Conservation (phyloP, 1,140 invertebrate genomes). For the Camponotus floridanus region DNA sequence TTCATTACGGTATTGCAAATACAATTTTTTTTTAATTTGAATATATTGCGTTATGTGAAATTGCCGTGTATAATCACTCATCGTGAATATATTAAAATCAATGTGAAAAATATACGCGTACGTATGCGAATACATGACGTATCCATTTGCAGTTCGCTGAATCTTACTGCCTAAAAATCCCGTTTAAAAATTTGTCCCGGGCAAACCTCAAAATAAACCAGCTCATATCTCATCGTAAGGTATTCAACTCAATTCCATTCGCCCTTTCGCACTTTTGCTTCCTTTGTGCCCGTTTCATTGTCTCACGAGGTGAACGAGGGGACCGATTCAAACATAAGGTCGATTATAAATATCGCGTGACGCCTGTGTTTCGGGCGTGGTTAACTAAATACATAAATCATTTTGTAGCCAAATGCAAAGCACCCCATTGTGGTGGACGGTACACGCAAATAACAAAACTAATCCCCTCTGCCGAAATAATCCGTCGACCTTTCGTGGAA, state of each 20-base stretch:
- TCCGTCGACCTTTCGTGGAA: constrained; percentile 59
- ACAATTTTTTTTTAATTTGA: constrained; percentile 39
- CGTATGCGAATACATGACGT: not conserved
- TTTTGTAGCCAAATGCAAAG: constrained; percentile 36
- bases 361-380: constrained; percentile 74
- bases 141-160: not conserved
- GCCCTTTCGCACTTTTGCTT: constrained; percentile 66
- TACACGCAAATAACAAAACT: constrained; percentile 73
- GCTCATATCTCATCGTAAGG: constrained; percentile 63
- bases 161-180: not conserved
- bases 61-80: not conserved
- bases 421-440: constrained; percentile 38
- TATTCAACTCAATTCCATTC: constrained; percentile 72
- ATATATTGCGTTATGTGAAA: constrained; percentile 40
- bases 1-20: not conserved
- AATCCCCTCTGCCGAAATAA: constrained; percentile 69
- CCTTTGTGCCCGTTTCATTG: constrained; percentile 72
- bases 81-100: constrained; percentile 4
- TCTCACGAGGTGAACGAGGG: constrained; percentile 55
- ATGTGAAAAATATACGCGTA: constrained; percentile 9
- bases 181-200: constrained; percentile 19
- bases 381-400: constrained; percentile 77
- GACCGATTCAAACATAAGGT: constrained; percentile 57
- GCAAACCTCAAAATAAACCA: constrained; percentile 36
- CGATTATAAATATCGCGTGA: constrained; percentile 78